Conservation (phyloP, 2,888 invertebrate genomes). For the Drosophila phalerata region DNA sequence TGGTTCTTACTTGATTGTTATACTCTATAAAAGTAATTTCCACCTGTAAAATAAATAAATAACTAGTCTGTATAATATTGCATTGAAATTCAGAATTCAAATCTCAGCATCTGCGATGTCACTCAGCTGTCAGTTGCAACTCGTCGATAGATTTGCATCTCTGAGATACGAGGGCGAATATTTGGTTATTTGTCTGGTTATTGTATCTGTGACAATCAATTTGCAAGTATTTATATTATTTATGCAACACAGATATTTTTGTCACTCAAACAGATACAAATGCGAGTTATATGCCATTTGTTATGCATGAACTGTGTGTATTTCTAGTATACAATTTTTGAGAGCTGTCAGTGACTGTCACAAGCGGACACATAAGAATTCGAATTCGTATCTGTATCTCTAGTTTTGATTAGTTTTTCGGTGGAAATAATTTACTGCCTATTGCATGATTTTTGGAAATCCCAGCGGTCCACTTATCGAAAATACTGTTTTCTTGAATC, state of each 20-base stretch:
- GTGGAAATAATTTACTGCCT: conserved; percentile 51
- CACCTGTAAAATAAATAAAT: background rate
- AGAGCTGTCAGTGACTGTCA: conserved; percentile 29
- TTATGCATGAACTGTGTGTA: conserved; percentile 55
- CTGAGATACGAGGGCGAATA: conserved; percentile 7
- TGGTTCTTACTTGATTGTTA: background rate
- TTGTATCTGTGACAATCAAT: conserved; percentile 54
- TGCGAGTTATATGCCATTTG: conserved; percentile 43
- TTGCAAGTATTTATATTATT: conserved; percentile 53
- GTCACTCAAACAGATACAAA: conserved; percentile 43
- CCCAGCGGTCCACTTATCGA: conserved; percentile 62
- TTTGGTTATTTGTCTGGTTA: conserved; percentile 22
- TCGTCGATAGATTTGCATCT: conserved; percentile 17
- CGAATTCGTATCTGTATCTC: conserved; percentile 11
- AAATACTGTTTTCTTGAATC: conserved; percentile 68
- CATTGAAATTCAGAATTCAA: conserved; percentile 1
- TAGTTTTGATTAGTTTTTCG: conserved; percentile 39
- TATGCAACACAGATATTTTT: conserved; percentile 40
- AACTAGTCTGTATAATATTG: background rate
- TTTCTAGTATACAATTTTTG: conserved; percentile 39
- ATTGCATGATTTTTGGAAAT: conserved; percentile 41
- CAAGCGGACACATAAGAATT: background rate
- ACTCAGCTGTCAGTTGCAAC: conserved; percentile 10
- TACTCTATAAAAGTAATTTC: background rate
- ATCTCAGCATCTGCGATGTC: conserved; percentile 10